Base-by-base conservation (phyloP, 2,888 invertebrate genomes). In the Blastobasis lacticolella region DNA sequence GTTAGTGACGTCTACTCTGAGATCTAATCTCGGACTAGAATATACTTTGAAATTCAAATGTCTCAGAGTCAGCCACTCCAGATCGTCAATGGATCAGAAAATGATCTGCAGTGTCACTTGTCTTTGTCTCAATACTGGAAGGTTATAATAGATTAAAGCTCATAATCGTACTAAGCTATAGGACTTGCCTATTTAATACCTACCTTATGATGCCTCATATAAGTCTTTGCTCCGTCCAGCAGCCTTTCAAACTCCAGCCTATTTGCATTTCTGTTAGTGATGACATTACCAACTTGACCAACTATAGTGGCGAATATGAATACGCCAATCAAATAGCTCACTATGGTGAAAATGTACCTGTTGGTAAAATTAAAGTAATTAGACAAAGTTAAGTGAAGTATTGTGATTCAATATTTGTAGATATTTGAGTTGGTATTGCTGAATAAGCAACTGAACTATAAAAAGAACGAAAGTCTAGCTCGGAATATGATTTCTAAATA, bases 291-390 rank as follows among this genome's bases (percentile, higher is more conserved):
- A 50, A 98, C 98, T 91, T 98, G 98, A 50, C 98, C 97, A 57
- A 98, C 97, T 75, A 98, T 98, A 50, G 97, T 98, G 52, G 98
- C 97, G 84, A 98, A 98, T 83, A 98, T 97, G 90, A 98, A 98
- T 61, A 98, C 97, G 63, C 97, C 98, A 75, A 98, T 97, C 74
- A 98, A 91, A 89, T 98, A 98, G 87, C 97, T 97, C 73, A 96
- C 94, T 76, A 98, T 98, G 62, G 97, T 98, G 89, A 98, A 98
- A 76, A 97, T 91, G 85, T 97, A 98, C 90, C 98, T 98, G 91
- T 40, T 40, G 9, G 10, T 42, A 42, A 42, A 42, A 1, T 42
- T 8, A 8, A 1, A 42, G 9, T 8, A 7, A 42, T 5, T 23
- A 23, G 23, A 23, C 23, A 23, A 8, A 53, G 59, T 57, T 64